A percentile compares a stretch with the other conserved stretches of the same genome.
These are phyloP conservation scores for Sebastes wilsoni DNA, from an alignment of 2,797 vertebrate genomes.

Conservation along the genomic window DNA sequence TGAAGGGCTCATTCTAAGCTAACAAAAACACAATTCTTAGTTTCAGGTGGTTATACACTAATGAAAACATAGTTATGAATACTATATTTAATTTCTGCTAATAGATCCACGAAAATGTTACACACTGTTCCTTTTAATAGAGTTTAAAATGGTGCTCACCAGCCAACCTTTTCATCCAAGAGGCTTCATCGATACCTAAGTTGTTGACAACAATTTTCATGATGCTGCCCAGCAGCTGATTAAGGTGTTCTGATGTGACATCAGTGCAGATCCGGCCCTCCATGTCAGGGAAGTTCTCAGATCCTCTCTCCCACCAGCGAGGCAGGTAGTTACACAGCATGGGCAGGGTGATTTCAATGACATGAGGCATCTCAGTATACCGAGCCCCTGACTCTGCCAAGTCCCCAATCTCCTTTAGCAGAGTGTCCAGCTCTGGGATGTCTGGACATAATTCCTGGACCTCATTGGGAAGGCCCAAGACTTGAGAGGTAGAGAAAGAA, in stretches of 20 bases:
- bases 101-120: too few relatives aligned
- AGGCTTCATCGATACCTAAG: constrained; percentile 94
- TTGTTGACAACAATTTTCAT: constrained; percentile 96
- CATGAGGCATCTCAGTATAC: constrained; percentile 97
- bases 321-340: constrained; percentile 97
- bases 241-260: constrained; percentile 92
- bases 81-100: too few relatives aligned
- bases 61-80: too few relatives aligned
- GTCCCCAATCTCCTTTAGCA: constrained; percentile 91
- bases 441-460: constrained; percentile 95
- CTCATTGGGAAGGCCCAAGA: constrained; percentile 90
- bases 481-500: constrained; percentile 67
- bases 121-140: too few relatives aligned
- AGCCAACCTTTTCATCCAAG: constrained; percentile 97
- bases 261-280: constrained; percentile 85
- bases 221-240: constrained; percentile 94
- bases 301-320: constrained; percentile 94
- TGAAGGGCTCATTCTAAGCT: too few relatives aligned
- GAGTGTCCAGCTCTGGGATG: constrained; percentile 88
- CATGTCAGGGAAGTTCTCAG: constrained; percentile 83
- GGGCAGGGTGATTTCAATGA: constrained; percentile 94
- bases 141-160: constrained; percentile 72
- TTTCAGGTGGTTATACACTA: too few relatives aligned
- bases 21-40: too few relatives aligned
- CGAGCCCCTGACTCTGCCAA: constrained; percentile 94